Conservation (phyloP, 2,113 vertebrate species). For the Scomber japonicus region DNA sequence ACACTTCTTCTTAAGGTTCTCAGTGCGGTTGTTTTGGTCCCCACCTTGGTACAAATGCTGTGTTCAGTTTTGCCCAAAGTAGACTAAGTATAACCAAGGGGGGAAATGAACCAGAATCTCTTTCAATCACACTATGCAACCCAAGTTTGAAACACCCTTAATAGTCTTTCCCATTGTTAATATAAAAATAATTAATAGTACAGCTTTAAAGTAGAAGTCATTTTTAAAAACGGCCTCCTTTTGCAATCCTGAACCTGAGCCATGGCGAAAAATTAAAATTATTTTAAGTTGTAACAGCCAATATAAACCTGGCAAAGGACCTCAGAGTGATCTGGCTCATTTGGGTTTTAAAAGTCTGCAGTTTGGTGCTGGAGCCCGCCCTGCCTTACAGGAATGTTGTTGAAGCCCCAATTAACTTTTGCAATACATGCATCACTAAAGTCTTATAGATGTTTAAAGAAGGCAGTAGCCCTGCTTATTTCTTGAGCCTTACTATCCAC, state of each 20-base stretch:
- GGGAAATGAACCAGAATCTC: too few relatives aligned
- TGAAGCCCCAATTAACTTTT: background rate
- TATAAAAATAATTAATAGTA: background rate
- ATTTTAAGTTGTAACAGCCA: background rate
- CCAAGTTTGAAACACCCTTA: too few relatives aligned
- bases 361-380: background rate
- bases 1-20: too few relatives aligned
- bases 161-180: background rate
- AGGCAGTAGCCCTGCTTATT: conserved; percentile 3
- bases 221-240: too few relatives aligned
- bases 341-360: background rate
- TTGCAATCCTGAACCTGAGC: background rate
- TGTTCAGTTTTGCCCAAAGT: too few relatives aligned
- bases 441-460: background rate
- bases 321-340: background rate
- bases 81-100: too few relatives aligned
- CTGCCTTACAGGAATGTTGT: background rate
- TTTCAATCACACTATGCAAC: too few relatives aligned
- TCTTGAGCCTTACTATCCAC: background rate
- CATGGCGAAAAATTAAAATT: background rate
- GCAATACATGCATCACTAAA: background rate
- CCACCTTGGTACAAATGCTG: too few relatives aligned
- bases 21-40: too few relatives aligned
- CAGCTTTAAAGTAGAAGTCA: too few relatives aligned
- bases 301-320: background rate